Conservation (phyloP, 2,113 vertebrate genomes). For the Egretta garzetta region DNA sequence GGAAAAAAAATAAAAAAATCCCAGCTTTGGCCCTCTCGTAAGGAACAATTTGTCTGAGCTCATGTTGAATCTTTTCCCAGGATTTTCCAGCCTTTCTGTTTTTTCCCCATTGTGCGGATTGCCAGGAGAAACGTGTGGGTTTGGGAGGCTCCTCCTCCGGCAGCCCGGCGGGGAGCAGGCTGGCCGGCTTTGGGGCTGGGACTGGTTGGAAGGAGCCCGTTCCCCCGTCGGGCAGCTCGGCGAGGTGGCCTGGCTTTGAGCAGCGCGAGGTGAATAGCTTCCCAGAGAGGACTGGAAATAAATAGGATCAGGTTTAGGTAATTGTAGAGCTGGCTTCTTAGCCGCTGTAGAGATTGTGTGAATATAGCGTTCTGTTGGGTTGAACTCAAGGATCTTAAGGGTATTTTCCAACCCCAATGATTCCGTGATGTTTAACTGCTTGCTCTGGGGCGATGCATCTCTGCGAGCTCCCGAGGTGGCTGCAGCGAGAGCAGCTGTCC, state of each 20-base stretch:
- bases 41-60: conserved; percentile 42
- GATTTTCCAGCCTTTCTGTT: conserved; percentile 46
- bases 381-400: neutral
- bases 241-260: neutral
- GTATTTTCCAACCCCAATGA: neutral
- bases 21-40: neutral
- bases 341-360: neutral
- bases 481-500: neutral
- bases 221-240: neutral
- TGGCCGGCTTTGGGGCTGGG: neutral
- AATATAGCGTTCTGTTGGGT: neutral
- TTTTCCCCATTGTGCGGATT: neutral
- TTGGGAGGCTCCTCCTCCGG: neutral
- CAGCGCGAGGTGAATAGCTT: neutral
- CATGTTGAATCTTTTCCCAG: conserved; percentile 41
- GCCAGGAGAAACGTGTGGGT: neutral
- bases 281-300: neutral
- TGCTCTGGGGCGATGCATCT: neutral
- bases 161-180: neutral
- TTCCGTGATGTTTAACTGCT: neutral
- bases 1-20: neutral
- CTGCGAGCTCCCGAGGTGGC: neutral
- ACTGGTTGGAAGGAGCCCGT: neutral
- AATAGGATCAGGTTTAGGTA: accelerated
- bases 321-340: neutral